phyloP scores from a whole-genome alignment of 2,113 vertebrate genomes.

The Dolichotis patagonum region DNA sequence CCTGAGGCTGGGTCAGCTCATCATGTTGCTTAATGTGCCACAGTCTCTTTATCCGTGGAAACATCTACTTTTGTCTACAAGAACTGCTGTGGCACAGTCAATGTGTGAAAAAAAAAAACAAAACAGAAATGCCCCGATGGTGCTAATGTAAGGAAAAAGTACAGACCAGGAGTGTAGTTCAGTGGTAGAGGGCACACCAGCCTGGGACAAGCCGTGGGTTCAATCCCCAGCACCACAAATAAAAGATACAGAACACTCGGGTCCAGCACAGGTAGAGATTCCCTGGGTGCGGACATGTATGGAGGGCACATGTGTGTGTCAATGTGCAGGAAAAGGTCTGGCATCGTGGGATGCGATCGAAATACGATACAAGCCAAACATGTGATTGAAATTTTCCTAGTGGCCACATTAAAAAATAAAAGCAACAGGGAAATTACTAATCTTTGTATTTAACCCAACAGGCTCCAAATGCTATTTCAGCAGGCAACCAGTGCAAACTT shows the following conservation, averaged over 20 bases:
- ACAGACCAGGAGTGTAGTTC: not conserved
- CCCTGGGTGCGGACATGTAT: not conserved
- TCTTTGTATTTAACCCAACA: not conserved
- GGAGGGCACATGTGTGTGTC: not conserved
- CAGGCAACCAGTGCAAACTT: not conserved
- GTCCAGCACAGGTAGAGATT: not conserved
- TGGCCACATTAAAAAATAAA: not conserved
- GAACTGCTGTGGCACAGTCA: not conserved
- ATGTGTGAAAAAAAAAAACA: not conserved
- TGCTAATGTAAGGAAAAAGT: not conserved
- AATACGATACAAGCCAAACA: not conserved
- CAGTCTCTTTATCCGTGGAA: not conserved
- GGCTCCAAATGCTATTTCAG: slow-evolving; percentile 21
- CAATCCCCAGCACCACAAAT: no score
- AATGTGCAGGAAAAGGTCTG: not conserved
- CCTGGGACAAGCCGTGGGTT: not conserved
- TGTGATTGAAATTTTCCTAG: not conserved
- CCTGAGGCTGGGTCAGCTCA: not conserved
- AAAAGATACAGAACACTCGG: not conserved
- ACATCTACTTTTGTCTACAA: not conserved
- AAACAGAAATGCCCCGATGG: not conserved
- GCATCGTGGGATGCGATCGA: not conserved
- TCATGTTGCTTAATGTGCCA: not conserved
- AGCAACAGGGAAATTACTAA: not conserved
- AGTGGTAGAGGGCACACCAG: not conserved